Evolutionary conservation across 2,888 invertebrate species (phyloP), one percentile per base, ranked within the genome.

Genomic region (Erebia palarica): DNA sequence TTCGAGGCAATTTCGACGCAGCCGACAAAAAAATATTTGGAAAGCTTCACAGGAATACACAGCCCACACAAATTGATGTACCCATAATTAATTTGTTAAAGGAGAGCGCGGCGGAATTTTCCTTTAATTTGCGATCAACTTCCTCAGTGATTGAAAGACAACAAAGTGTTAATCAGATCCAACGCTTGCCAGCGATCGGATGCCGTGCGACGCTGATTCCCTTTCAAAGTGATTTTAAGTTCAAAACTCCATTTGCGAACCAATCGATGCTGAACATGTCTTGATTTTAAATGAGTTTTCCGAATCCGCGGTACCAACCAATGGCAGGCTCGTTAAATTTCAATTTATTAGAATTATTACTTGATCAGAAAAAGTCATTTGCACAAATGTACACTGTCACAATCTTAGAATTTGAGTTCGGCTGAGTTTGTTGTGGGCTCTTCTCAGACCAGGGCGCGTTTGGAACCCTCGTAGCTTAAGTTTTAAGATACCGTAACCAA

Each of bases 91-190:
- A 60, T 68, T 69, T 65, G 72, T 76, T 72, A 76, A 64, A 55
- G 63, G 70, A 75, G 73, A 75, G 74, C 71, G 70, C 77, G 80
- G 81, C 79, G 77, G 78, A 82, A 83, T 85, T 85, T 82, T 79
- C 81, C 83, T 86, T 80, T 79, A 82, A 80, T 82, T 80, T 80
- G 74, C 72, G 77, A 77, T 65, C 27, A 65, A 51, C n/a, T 13
- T 36, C 55, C 27, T 14, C 51, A 27, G 55, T 65, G 65, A 65
- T 65, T 53, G 53, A 65, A 65, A 65, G 65, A 65, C 65, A 65
- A 65, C 65, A 65, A 65, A 55, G 36, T 42, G 53, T 16, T 65
- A 53, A 55, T 53, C 65, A 65, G 65, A 65, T 49, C 47, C 44
- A 61, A 18, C 61, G 18, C 61, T 10, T 18, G 13, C 47, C 47